Conservation (phyloP, 2,888 invertebrate species). For the Serrognathus titanus region DNA sequence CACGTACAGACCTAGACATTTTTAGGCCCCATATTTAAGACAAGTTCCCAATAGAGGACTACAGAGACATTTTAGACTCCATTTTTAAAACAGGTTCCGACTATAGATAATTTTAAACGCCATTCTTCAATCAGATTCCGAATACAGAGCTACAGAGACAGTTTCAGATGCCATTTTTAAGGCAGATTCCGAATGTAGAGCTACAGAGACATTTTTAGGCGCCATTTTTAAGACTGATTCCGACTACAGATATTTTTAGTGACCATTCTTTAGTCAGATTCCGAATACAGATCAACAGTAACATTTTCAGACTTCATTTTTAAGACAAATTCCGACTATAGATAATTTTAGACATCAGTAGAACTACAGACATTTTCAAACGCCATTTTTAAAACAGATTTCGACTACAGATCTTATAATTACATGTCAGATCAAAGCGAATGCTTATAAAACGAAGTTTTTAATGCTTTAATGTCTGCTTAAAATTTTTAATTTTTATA, state of each 20-base stretch:
- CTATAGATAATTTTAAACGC: constrained; percentile 54
- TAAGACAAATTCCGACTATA: constrained; percentile 59
- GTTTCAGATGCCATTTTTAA: constrained; percentile 61
- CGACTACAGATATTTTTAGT: too few species aligned
- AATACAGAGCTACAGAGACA: constrained; percentile 60
- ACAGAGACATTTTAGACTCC: constrained; percentile 59
- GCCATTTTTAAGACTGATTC: constrained; percentile 60
- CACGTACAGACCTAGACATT: constrained; percentile 59
- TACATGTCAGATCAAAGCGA: too few species aligned
- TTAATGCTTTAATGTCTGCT: too few species aligned
- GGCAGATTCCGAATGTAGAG: constrained; percentile 60
- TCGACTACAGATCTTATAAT: too few species aligned
- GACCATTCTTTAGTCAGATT: too few species aligned
- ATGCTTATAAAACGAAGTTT: too few species aligned
- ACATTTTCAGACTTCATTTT: constrained; percentile 64
- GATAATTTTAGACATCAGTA: constrained; percentile 49
- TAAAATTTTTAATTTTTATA: too few species aligned
- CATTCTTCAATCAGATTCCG: constrained; percentile 60
- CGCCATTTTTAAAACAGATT: too few species aligned
- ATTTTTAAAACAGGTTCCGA: constrained; percentile 59
- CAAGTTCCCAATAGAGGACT: constrained; percentile 63
- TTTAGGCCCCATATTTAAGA: constrained; percentile 62
- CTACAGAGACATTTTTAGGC: constrained; percentile 57
- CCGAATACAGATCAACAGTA: constrained; percentile 30
- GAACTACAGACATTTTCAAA: too few species aligned